Evolutionary conservation across 1,140 invertebrate genomes (phyloP).

Genomic region (Ceratosolen fusciceps): DNA sequence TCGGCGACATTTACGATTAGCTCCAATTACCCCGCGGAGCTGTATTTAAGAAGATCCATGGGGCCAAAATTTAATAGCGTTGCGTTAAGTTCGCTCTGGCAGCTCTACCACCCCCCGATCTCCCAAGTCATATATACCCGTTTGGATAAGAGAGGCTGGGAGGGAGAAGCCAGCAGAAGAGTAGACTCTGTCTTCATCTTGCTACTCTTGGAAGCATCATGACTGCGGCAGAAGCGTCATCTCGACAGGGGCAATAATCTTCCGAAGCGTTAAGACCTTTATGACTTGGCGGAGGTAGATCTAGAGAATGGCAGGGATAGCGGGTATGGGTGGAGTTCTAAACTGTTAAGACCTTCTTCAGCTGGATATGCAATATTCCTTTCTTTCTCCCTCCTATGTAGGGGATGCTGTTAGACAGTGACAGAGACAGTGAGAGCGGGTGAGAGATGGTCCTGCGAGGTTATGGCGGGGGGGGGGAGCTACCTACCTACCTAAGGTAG

Average conservation of each 20-base stretch:
- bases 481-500: not conserved
- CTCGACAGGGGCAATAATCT: constrained; percentile 52
- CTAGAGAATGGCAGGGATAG: not conserved
- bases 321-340: constrained; percentile 56
- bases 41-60: not conserved
- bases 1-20: not conserved
- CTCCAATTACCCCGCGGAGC: not conserved
- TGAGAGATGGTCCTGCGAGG: not conserved
- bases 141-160: not conserved
- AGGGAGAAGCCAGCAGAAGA: not conserved
- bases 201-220: not conserved
- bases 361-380: constrained; percentile 18
- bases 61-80: not conserved
- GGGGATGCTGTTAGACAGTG: not conserved
- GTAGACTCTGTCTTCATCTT: not conserved
- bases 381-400: not conserved
- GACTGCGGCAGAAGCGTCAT: constrained; percentile 5
- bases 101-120: no score
- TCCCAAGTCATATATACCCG: no score
- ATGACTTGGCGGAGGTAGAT: constrained; percentile 40
- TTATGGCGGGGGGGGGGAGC: not conserved
- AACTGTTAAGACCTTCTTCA: constrained; percentile 59
- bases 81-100: not conserved
- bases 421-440: not conserved
- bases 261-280: constrained; percentile 52